Evolutionary conservation across 2,888 invertebrate species (phyloP).

Genomic region (Pharmacophagus antenor): DNA sequence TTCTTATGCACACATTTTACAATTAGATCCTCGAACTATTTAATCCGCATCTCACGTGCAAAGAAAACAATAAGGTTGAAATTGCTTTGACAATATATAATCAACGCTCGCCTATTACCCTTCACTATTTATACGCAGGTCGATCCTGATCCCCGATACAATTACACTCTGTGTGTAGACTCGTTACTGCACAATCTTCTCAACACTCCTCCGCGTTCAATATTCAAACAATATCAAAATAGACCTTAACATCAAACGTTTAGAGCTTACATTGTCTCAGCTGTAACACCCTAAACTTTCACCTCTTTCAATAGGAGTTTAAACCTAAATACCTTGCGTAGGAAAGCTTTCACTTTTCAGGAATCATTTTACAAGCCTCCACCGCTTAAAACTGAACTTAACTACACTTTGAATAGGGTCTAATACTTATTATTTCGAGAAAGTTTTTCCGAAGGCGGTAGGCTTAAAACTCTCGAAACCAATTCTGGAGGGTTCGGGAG

Average conservation of each 20-base stretch:
- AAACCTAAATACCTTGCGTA: conserved; percentile 79
- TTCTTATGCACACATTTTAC: too few species aligned
- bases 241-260: conserved; percentile 40
- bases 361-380: conserved; percentile 63
- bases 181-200: conserved; percentile 77
- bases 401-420: conserved; percentile 42
- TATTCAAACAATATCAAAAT: conserved; percentile 36
- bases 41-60: too few species aligned
- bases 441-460: conserved; percentile 70
- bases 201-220: conserved; percentile 54
- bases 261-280: conserved; percentile 46
- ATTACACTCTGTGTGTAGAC: conserved; percentile 75
- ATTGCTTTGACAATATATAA: conserved; percentile 38
- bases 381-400: conserved; percentile 49
- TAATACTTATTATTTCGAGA: conserved; percentile 40
- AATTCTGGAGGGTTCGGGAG: conserved; percentile 68
- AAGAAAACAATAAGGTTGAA: conserved; percentile 40
- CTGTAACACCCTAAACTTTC: conserved; percentile 65
- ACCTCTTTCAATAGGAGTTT: conserved; percentile 80
- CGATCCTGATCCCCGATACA: conserved; percentile 76
- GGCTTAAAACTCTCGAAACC: conserved; percentile 78
- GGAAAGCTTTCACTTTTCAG: conserved; percentile 81
- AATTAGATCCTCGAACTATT: too few species aligned
- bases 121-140: conserved; percentile 53
- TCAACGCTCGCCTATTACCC: conserved; percentile 48